A percentile compares a stretch with the other conserved stretches of the same genome.
phyloP scores from a whole-genome alignment of 2,888 invertebrate species.

The Tethea ocularis region DNA sequence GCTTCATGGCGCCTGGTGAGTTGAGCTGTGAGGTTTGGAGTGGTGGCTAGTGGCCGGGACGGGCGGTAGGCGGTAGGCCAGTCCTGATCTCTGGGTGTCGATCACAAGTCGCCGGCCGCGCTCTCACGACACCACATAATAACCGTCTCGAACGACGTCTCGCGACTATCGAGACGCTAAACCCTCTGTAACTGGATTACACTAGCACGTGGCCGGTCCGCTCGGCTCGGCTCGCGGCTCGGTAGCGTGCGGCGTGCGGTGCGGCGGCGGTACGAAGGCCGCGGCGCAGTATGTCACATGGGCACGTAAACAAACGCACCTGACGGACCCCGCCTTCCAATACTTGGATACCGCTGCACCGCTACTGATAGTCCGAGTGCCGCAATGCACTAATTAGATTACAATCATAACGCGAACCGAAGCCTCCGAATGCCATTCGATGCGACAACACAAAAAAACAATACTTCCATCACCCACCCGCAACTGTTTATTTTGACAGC shows the following conservation, averaged over 20 bases:
- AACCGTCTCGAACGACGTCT: constrained; percentile 27
- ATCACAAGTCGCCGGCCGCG: constrained; percentile 17
- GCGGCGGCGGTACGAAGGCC: constrained; percentile 30
- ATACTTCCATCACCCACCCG: constrained; percentile 8
- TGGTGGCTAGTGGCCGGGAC: constrained; percentile 13
- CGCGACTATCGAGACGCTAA: constrained; percentile 19
- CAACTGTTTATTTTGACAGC: constrained; percentile 8
- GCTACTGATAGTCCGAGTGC: not conserved
- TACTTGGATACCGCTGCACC: constrained; percentile 14
- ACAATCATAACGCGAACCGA: constrained; percentile 20
- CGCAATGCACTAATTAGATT: constrained; percentile 21
- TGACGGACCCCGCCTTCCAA: constrained; percentile 34
- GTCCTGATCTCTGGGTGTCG: constrained; percentile 16
- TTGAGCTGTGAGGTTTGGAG: not conserved
- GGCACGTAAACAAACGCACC: constrained; percentile 61
- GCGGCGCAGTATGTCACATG: constrained; percentile 51
- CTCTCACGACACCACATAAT: constrained; percentile 12
- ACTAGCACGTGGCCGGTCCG: constrained; percentile 29
- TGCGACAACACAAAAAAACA: constrained; percentile 21
- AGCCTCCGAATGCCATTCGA: constrained; percentile 14
- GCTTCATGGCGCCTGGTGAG: constrained; percentile 47
- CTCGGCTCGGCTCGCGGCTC: constrained; percentile 8
- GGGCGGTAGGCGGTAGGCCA: too few species aligned
- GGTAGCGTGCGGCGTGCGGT: constrained; percentile 36
- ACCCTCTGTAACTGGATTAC: constrained; percentile 48